Percentiles rank a stretch among this genome's conserved stretches.
phyloP scores from a whole-genome alignment of 2,113 vertebrate genomes.

The Lathamus discolor region DNA sequence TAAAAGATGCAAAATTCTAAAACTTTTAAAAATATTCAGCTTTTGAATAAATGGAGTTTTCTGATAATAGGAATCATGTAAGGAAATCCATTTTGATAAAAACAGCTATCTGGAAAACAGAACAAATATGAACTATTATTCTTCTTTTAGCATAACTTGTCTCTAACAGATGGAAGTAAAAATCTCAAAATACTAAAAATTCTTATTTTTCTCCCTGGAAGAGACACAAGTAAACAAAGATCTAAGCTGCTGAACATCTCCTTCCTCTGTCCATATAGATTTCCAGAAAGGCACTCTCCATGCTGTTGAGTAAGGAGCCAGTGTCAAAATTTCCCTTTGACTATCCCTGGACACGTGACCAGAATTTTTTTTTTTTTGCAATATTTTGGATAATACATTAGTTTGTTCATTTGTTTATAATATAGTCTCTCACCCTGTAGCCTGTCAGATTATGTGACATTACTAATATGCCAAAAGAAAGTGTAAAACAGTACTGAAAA shows the following conservation, averaged over 20 bases:
- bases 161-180: background rate
- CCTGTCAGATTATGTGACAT: background rate
- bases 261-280: background rate
- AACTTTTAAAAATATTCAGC: background rate
- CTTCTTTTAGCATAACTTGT: background rate
- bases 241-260: background rate
- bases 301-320: background rate
- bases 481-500: background rate
- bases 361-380: background rate
- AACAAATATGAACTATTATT: background rate
- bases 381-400: background rate
- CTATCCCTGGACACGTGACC: background rate
- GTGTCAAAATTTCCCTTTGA: background rate
- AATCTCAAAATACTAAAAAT: background rate
- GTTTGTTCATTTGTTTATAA: background rate
- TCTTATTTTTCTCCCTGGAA: background rate
- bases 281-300: background rate
- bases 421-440: background rate
- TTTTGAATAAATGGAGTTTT: background rate
- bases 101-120: background rate
- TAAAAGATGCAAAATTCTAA: background rate
- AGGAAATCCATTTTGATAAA: background rate
- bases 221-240: background rate
- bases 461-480: background rate
- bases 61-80: background rate